Evolutionary conservation across 2,797 vertebrate species (phyloP).

Genomic region (Artibeus jamaicensis): DNA sequence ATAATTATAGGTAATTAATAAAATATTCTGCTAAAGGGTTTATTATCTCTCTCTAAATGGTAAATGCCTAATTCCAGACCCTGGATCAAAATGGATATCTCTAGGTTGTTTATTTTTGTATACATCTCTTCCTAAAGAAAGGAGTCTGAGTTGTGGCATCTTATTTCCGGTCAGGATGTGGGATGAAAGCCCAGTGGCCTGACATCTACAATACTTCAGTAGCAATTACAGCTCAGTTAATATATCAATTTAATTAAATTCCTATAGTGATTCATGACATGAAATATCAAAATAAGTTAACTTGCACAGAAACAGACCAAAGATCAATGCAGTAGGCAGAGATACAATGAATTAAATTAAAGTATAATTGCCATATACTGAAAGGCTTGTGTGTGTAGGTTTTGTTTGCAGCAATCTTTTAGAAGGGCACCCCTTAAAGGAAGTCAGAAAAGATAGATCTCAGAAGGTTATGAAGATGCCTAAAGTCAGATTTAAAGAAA

Average conservation of each 20-base stretch:
- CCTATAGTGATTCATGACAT: slow-evolving; percentile 74
- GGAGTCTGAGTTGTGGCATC: slow-evolving; percentile 54
- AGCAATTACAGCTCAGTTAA: slow-evolving; percentile 80
- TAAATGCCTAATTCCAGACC: not conserved
- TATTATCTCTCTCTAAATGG: not conserved
- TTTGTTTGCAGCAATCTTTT: slow-evolving; percentile 46
- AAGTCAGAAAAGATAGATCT: not conserved
- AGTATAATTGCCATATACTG: slow-evolving; percentile 49
- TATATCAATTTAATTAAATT: slow-evolving; percentile 85
- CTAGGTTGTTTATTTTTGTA: not conserved
- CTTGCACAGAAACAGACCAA: slow-evolving; percentile 75
- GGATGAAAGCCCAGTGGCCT: slow-evolving; percentile 60
- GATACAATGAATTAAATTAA: slow-evolving; percentile 72
- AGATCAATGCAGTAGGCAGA: slow-evolving; percentile 71
- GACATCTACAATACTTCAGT: slow-evolving; percentile 80
- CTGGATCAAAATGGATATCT: not conserved
- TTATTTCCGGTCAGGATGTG: slow-evolving; percentile 74
- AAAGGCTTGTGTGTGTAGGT: slow-evolving; percentile 31
- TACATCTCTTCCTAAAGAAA: slow-evolving; percentile 45
- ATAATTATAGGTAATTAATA: not conserved
- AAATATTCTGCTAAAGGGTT: slow-evolving; percentile 8
- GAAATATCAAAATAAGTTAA: slow-evolving; percentile 80
- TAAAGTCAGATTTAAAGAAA: not conserved
- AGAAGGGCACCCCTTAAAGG: not conserved
- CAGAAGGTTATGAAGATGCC: not conserved